A percentile compares a stretch with the other conserved stretches of the same genome.
phyloP scores from a whole-genome alignment of 2,113 vertebrate species.

The Gymnocephalus cernua region DNA sequence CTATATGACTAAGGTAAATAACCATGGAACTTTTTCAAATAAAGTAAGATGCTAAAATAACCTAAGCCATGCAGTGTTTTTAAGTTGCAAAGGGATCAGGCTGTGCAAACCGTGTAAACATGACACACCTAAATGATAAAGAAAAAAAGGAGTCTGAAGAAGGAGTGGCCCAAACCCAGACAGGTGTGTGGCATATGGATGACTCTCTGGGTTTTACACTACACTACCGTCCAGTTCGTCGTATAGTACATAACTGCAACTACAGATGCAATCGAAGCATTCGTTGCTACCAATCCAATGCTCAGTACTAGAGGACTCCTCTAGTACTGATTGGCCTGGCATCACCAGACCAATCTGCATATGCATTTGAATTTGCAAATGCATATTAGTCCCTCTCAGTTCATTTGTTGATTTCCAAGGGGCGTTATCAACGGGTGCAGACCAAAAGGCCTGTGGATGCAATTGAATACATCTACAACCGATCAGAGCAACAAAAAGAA shows the following conservation, averaged over 20 bases:
- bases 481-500: too few relatives aligned
- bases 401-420: too few relatives aligned
- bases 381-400: too few relatives aligned
- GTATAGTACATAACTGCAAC: not conserved
- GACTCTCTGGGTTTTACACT: not conserved
- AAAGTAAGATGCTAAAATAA: not conserved
- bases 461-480: too few relatives aligned
- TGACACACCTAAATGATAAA: slow-evolving; percentile 22
- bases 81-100: slow-evolving; percentile 4
- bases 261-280: not conserved
- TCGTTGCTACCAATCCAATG: not conserved
- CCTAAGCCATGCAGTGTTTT: not conserved
- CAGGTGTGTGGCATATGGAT: not conserved
- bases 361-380: too few relatives aligned
- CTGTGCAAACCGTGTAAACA: slow-evolving; percentile 3
- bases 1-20: slow-evolving; percentile 5
- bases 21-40: not conserved
- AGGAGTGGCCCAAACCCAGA: slow-evolving; percentile 9
- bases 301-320: not conserved
- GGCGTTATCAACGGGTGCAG: too few relatives aligned
- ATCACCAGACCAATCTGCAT: too few relatives aligned
- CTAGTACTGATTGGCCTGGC: too few relatives aligned
- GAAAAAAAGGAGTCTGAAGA: not conserved
- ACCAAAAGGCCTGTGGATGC: too few relatives aligned
- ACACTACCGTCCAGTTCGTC: not conserved